Percentiles rank a stretch among this genome's conserved stretches.
phyloP scores from a whole-genome alignment of 1,140 invertebrate genomes.

The Charaxes varanes region DNA sequence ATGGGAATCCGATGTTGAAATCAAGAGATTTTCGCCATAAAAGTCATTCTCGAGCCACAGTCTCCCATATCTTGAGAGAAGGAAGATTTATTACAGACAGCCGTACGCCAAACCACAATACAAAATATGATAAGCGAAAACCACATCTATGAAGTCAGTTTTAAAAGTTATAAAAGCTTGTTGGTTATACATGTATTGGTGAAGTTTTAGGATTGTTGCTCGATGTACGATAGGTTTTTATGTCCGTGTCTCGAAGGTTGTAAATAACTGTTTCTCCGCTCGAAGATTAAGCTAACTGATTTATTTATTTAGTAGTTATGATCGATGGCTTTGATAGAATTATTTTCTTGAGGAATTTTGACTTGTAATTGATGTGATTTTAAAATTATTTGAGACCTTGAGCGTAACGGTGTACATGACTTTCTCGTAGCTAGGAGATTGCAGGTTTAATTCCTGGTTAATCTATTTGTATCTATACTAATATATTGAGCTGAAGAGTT shows the following conservation, averaged over 20 bases:
- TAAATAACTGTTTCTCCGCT: conserved; percentile 40
- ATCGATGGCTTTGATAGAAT: conserved; percentile 25
- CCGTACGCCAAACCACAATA: conserved; percentile 8
- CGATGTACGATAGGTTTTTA: conserved; percentile 50
- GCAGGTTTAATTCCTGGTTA: too few species aligned
- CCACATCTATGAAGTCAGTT: not conserved
- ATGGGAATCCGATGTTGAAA: conserved; percentile 47
- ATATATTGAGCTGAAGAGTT: too few species aligned
- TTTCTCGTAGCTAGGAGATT: too few species aligned
- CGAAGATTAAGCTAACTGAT: conserved; percentile 48
- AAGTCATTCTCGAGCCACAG: conserved; percentile 26
- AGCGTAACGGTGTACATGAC: too few species aligned
- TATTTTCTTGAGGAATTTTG: too few species aligned
- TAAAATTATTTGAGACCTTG: too few species aligned
- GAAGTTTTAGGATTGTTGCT: conserved; percentile 12
- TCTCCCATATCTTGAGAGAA: conserved; percentile 23
- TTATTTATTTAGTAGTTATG: conserved; percentile 49
- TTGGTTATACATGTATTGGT: conserved; percentile 1
- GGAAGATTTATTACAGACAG: conserved; percentile 49
- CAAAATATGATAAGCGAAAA: not conserved
- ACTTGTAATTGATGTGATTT: too few species aligned
- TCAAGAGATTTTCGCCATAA: conserved; percentile 43
- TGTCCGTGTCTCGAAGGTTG: conserved; percentile 39
- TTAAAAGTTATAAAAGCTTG: not conserved
- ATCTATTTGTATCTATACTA: too few species aligned